Evolutionary conservation across 2,797 vertebrate species (phyloP), one percentile per base, ranked within the genome.

Genomic region (Malurus leucopterus): DNA sequence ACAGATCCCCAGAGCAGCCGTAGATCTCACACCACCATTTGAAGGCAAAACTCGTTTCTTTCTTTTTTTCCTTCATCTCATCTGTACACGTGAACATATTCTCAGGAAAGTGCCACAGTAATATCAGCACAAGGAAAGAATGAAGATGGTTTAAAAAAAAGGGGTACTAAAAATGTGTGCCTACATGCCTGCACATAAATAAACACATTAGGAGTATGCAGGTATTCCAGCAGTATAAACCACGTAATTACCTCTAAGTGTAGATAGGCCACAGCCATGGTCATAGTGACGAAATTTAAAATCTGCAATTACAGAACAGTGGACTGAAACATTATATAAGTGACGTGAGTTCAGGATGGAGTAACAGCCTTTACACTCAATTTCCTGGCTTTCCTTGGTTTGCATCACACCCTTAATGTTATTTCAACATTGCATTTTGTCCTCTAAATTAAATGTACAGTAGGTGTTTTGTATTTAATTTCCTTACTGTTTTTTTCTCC

Each of bases 381-480:
- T 95, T 95, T 95, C 95, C 94, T 96, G 93, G 63, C 81, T 94
- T 93, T 75, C 90, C 77, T 68, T 80, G 72, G 87, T 90, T 94
- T 95, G 92, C 57, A 22, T 95, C 96, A 92, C 89, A 88, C 67
- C 81, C 91, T 94, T 93, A 95, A 94, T 92, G 92, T 94, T 95
- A 95, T 95, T 96, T 95, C 95, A 97, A 91, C 92, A 94, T 93
- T 94, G 90, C 91, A 5, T 95, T 95, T 95, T 96, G 89, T 96
- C 89, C 92, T 95, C 94, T 93, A 94, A 96, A 96, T 96, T 95
- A 96, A 96, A 96, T 73, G 82, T 96, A 97, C 96, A 97, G 95
- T 97, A 96, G 91, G 95, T 96, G 95, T 96, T 96, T 96, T 97
- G 96, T 97, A 74, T 95, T 96, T 95, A 95, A 96, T 96, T 97